These are phyloP conservation scores for Centrocercus urophasianus DNA, from an alignment of 2,113 vertebrate species.

Conservation along the genomic window DNA sequence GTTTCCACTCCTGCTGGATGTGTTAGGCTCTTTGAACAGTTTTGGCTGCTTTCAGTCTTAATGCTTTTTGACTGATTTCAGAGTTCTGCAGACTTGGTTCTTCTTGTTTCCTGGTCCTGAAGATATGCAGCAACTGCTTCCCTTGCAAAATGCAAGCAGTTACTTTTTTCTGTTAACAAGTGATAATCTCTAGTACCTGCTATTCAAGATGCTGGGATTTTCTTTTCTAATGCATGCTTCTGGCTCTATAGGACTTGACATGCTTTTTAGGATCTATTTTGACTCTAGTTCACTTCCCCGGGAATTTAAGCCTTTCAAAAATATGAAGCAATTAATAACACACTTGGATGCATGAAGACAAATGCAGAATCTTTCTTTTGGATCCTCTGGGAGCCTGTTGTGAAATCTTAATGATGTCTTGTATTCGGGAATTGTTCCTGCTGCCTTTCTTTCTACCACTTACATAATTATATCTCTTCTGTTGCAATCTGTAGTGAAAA, in stretches of 20 bases:
- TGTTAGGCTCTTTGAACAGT: not conserved
- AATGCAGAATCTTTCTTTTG: constrained; percentile 14
- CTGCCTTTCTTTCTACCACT: constrained; percentile 45
- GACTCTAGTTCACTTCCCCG: not conserved
- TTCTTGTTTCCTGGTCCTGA: not conserved
- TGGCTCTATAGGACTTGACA: not conserved
- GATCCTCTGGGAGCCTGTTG: constrained; percentile 55
- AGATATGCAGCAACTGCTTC: not conserved
- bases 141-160: accelerated
- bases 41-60: not conserved
- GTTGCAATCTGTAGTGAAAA: constrained; percentile 16
- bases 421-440: constrained; percentile 40
- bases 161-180: not conserved
- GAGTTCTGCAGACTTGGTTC: not conserved
- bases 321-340: constrained; percentile 29
- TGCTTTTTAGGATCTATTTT: not conserved
- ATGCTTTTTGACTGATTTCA: not conserved
- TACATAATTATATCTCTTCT: constrained; percentile 41
- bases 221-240: not conserved
- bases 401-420: constrained; percentile 65
- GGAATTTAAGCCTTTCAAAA: constrained; percentile 28
- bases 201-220: not conserved
- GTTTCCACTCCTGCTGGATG: not conserved
- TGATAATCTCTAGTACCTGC: not conserved
- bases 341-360: constrained; percentile 43